phyloP scores from a whole-genome alignment of 2,888 invertebrate genomes.

The Leucophenga maculata region DNA sequence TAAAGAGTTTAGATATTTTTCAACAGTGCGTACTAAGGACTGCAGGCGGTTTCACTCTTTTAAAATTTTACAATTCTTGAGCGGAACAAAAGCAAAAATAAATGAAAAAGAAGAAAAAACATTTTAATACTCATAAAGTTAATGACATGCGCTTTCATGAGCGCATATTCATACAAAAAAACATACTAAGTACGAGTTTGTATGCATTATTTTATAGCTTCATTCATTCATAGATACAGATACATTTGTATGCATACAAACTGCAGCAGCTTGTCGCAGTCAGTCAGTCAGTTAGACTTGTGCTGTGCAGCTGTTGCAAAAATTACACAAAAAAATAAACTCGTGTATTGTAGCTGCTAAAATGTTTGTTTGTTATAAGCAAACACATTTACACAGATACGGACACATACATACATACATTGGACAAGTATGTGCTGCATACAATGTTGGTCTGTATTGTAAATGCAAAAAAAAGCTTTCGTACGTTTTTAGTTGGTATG shows the following conservation, averaged over 20 bases:
- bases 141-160: conserved; percentile 51
- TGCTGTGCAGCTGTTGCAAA: too few species aligned
- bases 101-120: conserved; percentile 26
- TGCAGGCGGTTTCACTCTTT: too few species aligned
- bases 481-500: conserved; percentile 14
- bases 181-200: background rate
- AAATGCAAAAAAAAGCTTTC: conserved; percentile 24
- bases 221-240: background rate
- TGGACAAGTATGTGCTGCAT: conserved; percentile 39
- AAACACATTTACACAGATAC: conserved; percentile 17
- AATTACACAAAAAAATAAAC: too few species aligned
- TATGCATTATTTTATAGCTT: background rate
- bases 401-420: background rate
- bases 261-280: too few species aligned
- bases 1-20: background rate
- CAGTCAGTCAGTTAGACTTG: too few species aligned
- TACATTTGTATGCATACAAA: background rate
- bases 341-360: background rate
- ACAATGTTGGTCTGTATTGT: conserved; percentile 17
- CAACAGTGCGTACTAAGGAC: background rate
- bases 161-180: conserved; percentile 1
- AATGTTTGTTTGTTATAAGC: conserved; percentile 17
- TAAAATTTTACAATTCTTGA: too few species aligned
- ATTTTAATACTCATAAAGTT: conserved; percentile 65
- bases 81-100: conserved; percentile 8